Conservation (phyloP, 2,113 vertebrate species). For the Dipodomys merriami region DNA sequence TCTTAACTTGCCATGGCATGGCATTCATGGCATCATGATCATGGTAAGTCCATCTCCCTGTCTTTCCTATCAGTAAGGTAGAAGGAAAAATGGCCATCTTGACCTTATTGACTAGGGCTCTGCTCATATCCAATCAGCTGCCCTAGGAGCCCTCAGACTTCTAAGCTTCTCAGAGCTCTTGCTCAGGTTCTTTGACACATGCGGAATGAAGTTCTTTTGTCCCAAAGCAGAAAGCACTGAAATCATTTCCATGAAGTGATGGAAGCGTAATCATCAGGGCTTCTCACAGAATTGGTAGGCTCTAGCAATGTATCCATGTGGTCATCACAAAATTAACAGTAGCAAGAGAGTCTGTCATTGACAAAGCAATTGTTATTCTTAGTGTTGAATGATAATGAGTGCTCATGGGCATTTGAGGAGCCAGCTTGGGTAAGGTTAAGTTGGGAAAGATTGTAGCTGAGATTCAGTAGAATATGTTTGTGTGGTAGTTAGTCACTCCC, state of each 20-base stretch:
- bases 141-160: background rate
- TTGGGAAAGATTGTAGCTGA: slow-evolving; percentile 26
- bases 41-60: no score
- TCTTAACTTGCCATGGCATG: background rate
- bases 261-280: background rate
- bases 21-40: no score
- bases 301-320: background rate
- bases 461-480: background rate
- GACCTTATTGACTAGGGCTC: background rate
- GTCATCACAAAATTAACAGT: background rate
- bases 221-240: background rate
- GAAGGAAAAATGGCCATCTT: background rate
- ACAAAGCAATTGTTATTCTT: background rate
- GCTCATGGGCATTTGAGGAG: background rate
- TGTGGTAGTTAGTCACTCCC: background rate
- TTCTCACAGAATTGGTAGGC: accelerated
- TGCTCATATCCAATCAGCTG: background rate
- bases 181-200: background rate
- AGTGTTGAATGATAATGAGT: background rate
- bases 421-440: background rate
- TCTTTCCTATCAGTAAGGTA: background rate
- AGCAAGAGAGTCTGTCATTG: background rate
- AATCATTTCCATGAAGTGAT: background rate
- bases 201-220: background rate
- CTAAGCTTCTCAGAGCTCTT: background rate